Evolutionary conservation across 2,888 invertebrate genomes (phyloP).

Genomic region (Drosophila pseudotakahashii): DNA sequence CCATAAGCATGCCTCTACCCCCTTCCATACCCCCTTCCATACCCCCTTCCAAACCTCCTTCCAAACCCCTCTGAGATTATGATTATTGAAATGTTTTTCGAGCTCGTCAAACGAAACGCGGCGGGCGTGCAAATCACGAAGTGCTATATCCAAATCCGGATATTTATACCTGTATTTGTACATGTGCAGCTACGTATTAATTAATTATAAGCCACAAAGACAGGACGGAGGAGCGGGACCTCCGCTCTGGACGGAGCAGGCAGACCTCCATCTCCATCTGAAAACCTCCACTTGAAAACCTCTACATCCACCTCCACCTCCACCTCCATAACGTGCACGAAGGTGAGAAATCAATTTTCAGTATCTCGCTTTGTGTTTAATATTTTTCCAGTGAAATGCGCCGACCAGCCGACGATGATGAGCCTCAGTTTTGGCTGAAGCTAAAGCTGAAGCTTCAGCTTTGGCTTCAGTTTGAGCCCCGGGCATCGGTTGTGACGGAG

Average conservation of each 20-base stretch:
- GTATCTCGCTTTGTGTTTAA: conserved; percentile 80
- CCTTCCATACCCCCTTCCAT: background rate
- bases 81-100: conserved; percentile 51
- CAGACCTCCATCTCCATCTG: conserved; percentile 1
- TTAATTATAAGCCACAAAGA: conserved; percentile 64
- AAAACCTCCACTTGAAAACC: conserved; percentile 12
- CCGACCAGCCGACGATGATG: conserved; percentile 45
- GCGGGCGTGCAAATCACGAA: conserved; percentile 57
- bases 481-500: conserved; percentile 41
- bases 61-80: conserved; percentile 28
- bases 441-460: conserved; percentile 17
- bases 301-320: background rate
- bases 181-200: conserved; percentile 55
- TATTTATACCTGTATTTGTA: conserved; percentile 27
- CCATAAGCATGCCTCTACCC: background rate
- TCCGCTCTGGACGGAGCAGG: conserved; percentile 7
- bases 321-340: conserved; percentile 76
- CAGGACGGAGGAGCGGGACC: conserved; percentile 6
- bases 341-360: conserved; percentile 83
- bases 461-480: conserved; percentile 25
- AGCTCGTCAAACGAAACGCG: conserved; percentile 15
- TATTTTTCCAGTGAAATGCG: conserved; percentile 78
- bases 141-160: conserved; percentile 34
- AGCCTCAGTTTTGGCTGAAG: conserved; percentile 34
- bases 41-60: background rate